Conservation (phyloP, 2,888 invertebrate species). For the Amiota mariae region DNA sequence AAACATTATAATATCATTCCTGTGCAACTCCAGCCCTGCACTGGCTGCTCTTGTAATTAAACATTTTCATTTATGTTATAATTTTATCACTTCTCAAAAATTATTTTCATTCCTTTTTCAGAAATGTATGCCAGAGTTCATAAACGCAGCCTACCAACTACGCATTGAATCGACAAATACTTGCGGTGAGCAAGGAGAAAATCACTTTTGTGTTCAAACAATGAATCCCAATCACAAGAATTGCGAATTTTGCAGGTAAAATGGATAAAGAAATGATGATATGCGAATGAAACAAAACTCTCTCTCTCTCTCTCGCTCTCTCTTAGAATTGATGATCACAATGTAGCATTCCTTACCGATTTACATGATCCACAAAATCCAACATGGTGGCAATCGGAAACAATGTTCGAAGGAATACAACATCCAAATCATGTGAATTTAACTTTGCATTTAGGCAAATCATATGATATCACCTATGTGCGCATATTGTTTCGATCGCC, state of each 20-base stretch:
- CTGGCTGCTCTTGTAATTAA: too few species aligned
- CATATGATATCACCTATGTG: constrained; percentile 97
- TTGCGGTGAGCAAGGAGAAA: constrained; percentile 87
- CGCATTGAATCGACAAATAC: constrained; percentile 96
- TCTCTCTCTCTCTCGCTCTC: too few species aligned
- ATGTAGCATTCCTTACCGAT: constrained; percentile 89
- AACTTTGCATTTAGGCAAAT: constrained; percentile 93
- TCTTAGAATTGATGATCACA: constrained; percentile 77
- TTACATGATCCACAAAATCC: constrained; percentile 91
- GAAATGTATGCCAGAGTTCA: constrained; percentile 97
- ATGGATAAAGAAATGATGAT: not conserved
- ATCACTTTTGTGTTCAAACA: constrained; percentile 93
- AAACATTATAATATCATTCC: too few species aligned
- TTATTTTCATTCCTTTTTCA: constrained; percentile 73
- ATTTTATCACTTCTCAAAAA: not conserved
- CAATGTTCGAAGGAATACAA: constrained; percentile 95
- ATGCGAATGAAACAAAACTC: not conserved
- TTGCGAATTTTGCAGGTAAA: constrained; percentile 84
- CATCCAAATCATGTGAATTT: constrained; percentile 94
- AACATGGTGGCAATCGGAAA: constrained; percentile 99
- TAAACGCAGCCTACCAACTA: constrained; percentile 94
- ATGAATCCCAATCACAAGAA: constrained; percentile 85
- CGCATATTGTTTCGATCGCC: constrained; percentile 95
- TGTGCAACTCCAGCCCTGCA: too few species aligned
- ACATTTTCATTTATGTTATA: too few species aligned